Percentiles rank a stretch among this genome's conserved stretches.
Conservation (phyloP, 35 echinoderm and acorn worm species). For the Apostichopus californicus region DNA sequence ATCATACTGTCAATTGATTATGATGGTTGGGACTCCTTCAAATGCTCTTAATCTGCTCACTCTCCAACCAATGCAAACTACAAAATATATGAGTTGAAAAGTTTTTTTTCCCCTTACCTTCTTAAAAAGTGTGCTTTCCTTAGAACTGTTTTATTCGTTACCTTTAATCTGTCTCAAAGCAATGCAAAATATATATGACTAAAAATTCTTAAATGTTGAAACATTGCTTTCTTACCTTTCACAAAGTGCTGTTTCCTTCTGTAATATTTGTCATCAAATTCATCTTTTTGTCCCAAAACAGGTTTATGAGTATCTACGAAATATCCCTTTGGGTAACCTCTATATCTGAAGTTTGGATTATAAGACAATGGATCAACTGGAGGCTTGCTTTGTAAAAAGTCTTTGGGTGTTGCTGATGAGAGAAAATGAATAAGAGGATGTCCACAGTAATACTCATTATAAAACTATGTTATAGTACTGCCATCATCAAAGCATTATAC, state of each 20-base stretch:
- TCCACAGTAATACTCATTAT: neutral
- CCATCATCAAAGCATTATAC: too few species aligned
- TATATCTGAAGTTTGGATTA: constrained; percentile 45
- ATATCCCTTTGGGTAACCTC: constrained; percentile 73
- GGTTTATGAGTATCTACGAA: constrained; percentile 63
- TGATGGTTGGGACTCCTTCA: too few species aligned
- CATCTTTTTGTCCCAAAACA: constrained; percentile 60
- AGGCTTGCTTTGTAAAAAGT: constrained; percentile 48
- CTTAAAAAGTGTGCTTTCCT: too few species aligned
- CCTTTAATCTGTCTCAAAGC: too few species aligned
- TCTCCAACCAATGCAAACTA: too few species aligned
- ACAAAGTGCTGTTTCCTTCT: constrained; percentile 86
- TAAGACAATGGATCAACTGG: constrained; percentile 6
- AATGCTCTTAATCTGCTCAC: too few species aligned
- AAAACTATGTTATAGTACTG: neutral
- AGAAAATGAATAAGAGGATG: neutral
- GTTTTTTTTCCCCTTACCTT: too few species aligned
- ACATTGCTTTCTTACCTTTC: constrained; percentile 68
- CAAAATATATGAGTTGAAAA: too few species aligned
- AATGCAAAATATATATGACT: too few species aligned
- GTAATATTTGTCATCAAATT: constrained; percentile 52
- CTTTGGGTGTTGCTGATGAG: constrained; percentile 75
- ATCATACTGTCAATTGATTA: too few species aligned
- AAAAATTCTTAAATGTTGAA: too few species aligned
- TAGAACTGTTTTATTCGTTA: too few species aligned